Evolutionary conservation across 2,113 vertebrate genomes (phyloP), one percentile per base, ranked within the genome.

Genomic region (Agelaius phoeniceus): DNA sequence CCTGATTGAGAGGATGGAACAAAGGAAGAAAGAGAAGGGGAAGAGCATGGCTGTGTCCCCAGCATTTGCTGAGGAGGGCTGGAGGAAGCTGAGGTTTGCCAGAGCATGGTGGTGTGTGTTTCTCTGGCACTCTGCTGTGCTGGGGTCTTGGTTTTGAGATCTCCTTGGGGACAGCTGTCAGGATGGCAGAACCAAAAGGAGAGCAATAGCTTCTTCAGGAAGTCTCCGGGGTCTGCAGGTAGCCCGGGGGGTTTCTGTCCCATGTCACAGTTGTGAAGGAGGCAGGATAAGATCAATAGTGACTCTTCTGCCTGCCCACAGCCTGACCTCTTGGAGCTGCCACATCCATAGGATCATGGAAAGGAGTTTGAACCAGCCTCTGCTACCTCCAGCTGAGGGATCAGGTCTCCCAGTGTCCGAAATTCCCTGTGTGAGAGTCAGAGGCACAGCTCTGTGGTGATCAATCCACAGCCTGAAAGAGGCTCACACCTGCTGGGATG

Each of bases 1-100:
- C 33, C 74, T 94, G 80, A 91, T 4, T 93, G 83, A 72, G 31
- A 65, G 76, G 58, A 52, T 49, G 74, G 80, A 93, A 80, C 31
- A 79, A 85, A 65, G 39, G 48, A 84, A n/a, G 39, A 90, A 78
- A 18, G 33, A 62, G 65, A 68, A 82, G 7, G 24, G 37, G 43
- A 66, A 68, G 44, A 77, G 48, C 54, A 37, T 0, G 8, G 58
- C 39, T 1, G 0, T 8, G 3, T 57, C 65, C 58, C 28, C 46
- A 26, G 24, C 21, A 15, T 76, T 76, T 27, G 61, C 13, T 2
- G 7, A 67, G 39, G 27, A 79, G 75, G 21, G 18, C 35, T 92
- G 66, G 30, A 78, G 43, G 39, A 90, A 61, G 26, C 20, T 79
- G 74, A 33, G 44, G 13, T 35, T 41, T 58, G 43, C 43, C 58